These are phyloP conservation scores for Drosophila robusta DNA, from an alignment of 2,888 invertebrate species.

Conservation along the genomic window DNA sequence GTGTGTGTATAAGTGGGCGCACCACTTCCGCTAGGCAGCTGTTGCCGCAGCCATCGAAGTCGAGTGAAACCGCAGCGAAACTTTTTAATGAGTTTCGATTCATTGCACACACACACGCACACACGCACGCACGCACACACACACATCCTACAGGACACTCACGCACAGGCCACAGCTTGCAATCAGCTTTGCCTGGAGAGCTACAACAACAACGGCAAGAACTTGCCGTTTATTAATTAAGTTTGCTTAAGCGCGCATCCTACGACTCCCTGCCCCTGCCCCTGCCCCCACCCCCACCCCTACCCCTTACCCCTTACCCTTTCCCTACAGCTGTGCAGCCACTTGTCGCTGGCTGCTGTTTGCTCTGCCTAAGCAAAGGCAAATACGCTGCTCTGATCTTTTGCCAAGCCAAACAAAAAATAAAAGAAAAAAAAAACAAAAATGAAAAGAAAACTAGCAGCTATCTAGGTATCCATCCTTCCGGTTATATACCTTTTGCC, in stretches of 20 bases:
- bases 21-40: constrained; percentile 48
- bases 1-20: constrained; percentile 13
- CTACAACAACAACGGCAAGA: constrained; percentile 12
- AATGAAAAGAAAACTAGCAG: constrained; percentile 26
- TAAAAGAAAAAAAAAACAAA: neutral
- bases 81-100: constrained; percentile 82
- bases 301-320: neutral
- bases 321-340: neutral
- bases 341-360: constrained; percentile 25
- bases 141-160: constrained; percentile 25
- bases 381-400: constrained; percentile 53
- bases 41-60: constrained; percentile 36
- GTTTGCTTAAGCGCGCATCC: constrained; percentile 67
- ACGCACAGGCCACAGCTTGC: constrained; percentile 38
- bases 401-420: constrained; percentile 27
- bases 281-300: too few relatives aligned
- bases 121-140: constrained; percentile 21
- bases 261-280: constrained; percentile 1
- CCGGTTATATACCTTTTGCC: constrained; percentile 20
- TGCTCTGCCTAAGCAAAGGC: constrained; percentile 46
- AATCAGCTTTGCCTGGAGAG: constrained; percentile 36
- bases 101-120: constrained; percentile 62
- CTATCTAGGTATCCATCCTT: constrained; percentile 23
- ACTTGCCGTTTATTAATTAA: constrained; percentile 72
- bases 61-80: constrained; percentile 68